Evolutionary conservation across 2,797 vertebrate species (phyloP), one percentile per base, ranked within the genome.

Genomic region (Limnodromus scolopaceus): DNA sequence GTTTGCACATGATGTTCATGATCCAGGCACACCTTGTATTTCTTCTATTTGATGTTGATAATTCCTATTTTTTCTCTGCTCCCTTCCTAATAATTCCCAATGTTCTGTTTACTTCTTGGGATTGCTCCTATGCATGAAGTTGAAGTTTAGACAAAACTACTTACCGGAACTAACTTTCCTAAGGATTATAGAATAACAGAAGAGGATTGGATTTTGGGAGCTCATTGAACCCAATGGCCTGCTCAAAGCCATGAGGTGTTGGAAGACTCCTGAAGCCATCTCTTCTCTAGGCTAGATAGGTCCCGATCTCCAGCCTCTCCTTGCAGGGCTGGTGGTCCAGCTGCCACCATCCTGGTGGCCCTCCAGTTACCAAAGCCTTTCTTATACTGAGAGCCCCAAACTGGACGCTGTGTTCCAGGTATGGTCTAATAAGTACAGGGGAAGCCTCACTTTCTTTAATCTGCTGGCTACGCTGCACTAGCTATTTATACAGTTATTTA

Each of bases 1-100:
- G 64, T 94, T 94, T 77, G 48, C 72, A 95, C 93, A 94, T 68
- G 96, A 95, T 60, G 38, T 53, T 80, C 68, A 64, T 36, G 60
- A 95, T 89, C 39, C 43, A 83, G 89, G 36, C 64, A 83, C 64
- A 87, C 39, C 78, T 92, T 87, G 38, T 27, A 60, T 85, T 93
- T 83, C 25, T 89, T 25, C 13, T 60, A 75, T 22, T 83, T 54
- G 22, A 78, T 69, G 55, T 27, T 60, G 30, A 84, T 77, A 85
- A 89, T 87, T 10, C 1, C 75, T 83, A 36, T 0, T 58, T 92
- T 91, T 70, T 60, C 27, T 87, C 55, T 64, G 22, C 16, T 63
- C n/a, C 30, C 10, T 89, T 85, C 20, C 51, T 84, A 69, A 72
- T 60, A 64, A 87, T 53, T 87, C 66, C 38, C 39, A 34, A 28